A percentile compares a stretch with the other conserved stretches of the same genome.
These are phyloP conservation scores for Scaptomyza montana DNA, from an alignment of 1,140 invertebrate genomes.

Conservation along the genomic window DNA sequence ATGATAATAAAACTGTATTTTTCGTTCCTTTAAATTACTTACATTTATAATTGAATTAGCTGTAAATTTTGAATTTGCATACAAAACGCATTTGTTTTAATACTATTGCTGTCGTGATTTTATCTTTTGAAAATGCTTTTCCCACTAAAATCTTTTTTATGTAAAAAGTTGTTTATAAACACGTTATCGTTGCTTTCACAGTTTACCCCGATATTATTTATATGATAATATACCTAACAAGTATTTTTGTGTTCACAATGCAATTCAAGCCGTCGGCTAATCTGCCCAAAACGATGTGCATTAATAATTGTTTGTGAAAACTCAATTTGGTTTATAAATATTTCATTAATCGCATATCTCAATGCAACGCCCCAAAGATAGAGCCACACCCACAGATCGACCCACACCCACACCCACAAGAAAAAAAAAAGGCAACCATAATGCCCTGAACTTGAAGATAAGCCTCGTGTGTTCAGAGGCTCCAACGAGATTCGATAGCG, in stretches of 20 bases:
- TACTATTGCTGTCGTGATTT: too few species aligned
- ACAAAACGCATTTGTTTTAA: too few species aligned
- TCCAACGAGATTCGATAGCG: conserved; percentile 58
- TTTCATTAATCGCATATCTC: conserved; percentile 72
- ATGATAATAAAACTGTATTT: neutral
- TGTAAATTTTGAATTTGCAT: neutral
- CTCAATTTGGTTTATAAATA: conserved; percentile 78
- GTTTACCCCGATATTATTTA: neutral
- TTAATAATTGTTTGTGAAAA: conserved; percentile 71
- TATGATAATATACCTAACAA: conserved; percentile 20
- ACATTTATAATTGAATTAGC: neutral
- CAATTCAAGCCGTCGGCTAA: conserved; percentile 61
- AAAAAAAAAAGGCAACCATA: conserved; percentile 8
- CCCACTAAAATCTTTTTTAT: neutral
- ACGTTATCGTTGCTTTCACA: conserved; percentile 21
- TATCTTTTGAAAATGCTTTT: too few species aligned
- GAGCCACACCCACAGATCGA: conserved; percentile 40
- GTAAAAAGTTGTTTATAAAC: conserved; percentile 7
- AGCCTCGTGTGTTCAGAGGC: conserved; percentile 38
- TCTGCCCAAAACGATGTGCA: conserved; percentile 32
- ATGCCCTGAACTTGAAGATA: conserved; percentile 71
- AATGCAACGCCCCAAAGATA: conserved; percentile 26
- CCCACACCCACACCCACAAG: conserved; percentile 32
- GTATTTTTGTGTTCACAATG: conserved; percentile 15
- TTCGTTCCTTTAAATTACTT: neutral